Percentiles rank a stretch among this genome's conserved stretches.
Conservation (phyloP, 2,113 vertebrate species). For the Brevimyrus niger region DNA sequence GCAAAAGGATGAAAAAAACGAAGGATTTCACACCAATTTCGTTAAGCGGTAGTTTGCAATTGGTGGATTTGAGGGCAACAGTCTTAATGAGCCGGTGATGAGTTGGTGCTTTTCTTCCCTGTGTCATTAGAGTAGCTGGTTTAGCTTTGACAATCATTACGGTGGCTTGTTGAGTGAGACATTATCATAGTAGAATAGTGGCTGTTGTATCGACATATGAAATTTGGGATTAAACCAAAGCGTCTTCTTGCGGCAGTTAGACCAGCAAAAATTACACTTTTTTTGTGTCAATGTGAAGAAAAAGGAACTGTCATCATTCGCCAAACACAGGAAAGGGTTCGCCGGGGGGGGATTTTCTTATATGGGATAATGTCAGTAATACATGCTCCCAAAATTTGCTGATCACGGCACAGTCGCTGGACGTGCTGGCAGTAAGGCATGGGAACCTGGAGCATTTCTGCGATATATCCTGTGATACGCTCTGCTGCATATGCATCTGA, state of each 20-base stretch:
- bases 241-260: not conserved
- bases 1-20: not conserved
- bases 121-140: not conserved
- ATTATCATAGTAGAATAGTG: not conserved
- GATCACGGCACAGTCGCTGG: not conserved
- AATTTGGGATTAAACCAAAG: not conserved
- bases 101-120: not conserved
- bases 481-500: not conserved
- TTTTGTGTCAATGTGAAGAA: not conserved
- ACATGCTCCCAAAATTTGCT: not conserved
- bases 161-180: not conserved
- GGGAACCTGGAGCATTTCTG: not conserved
- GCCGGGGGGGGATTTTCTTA: not conserved
- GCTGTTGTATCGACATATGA: not conserved
- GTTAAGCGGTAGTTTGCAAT: not conserved
- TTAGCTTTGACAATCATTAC: not conserved
- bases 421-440: not conserved
- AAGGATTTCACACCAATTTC: not conserved
- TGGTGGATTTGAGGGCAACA: not conserved
- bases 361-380: not conserved
- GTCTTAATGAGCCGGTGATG: not conserved
- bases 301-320: not conserved
- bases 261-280: not conserved
- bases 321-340: not conserved
- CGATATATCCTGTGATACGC: not conserved